Percentiles rank a stretch among this genome's conserved stretches.
phyloP scores from a whole-genome alignment of 2,113 vertebrate species.

The Athene cunicularia region DNA sequence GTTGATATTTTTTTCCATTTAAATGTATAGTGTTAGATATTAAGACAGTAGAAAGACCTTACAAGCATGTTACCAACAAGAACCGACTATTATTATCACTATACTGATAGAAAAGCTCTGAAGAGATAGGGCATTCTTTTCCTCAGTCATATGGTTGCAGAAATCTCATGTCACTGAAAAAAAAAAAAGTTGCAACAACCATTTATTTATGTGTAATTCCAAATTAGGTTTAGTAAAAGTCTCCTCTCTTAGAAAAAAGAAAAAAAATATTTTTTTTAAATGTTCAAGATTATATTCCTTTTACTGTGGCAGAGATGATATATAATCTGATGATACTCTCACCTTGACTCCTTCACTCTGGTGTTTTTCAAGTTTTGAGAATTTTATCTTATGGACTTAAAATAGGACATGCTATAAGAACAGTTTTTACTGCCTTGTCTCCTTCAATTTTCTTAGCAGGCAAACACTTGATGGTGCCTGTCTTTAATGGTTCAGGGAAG shows the following conservation, averaged over 20 bases:
- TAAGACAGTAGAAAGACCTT: not conserved
- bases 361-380: constrained; percentile 43
- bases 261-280: not conserved
- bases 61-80: not conserved
- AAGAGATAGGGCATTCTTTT: not conserved
- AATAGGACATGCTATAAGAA: constrained; percentile 45
- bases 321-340: constrained; percentile 26
- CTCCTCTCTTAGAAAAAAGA: not conserved
- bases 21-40: not conserved
- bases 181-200: not conserved
- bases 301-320: not conserved
- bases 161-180: not conserved
- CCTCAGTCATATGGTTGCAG: not conserved
- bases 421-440: constrained; percentile 49
- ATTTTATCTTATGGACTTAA: constrained; percentile 57
- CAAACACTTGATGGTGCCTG: constrained; percentile 14
- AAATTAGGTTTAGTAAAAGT: not conserved
- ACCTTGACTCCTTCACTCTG: constrained; percentile 38
- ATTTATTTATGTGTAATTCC: not conserved
- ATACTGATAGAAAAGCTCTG: not conserved
- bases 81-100: not conserved
- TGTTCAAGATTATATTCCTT: not conserved
- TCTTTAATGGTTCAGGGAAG: constrained; percentile 15
- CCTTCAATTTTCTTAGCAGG: constrained; percentile 73
- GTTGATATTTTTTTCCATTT: not conserved